Conservation (phyloP, 2,888 invertebrate species). For the Yponomeuta plumbellus region DNA sequence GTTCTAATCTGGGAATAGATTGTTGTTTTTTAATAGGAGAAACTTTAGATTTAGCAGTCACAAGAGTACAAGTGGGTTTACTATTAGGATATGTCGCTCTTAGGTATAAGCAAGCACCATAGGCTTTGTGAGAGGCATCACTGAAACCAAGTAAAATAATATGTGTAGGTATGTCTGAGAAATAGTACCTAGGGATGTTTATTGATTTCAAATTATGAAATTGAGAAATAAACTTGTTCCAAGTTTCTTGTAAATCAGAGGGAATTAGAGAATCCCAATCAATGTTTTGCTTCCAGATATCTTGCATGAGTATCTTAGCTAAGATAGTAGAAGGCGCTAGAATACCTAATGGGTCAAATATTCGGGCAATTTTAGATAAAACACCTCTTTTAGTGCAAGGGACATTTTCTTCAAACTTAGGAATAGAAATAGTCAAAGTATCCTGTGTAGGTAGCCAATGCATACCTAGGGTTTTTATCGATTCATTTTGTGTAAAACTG, state of each 20-base stretch:
- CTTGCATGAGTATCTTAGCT: too few species aligned
- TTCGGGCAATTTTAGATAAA: too few species aligned
- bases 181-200: not conserved
- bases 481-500: not conserved
- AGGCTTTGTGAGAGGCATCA: conserved; percentile 17
- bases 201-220: too few species aligned
- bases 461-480: not conserved
- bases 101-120: conserved; percentile 20
- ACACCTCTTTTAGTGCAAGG: not conserved
- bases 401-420: too few species aligned
- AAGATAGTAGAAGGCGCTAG: too few species aligned
- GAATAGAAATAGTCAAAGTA: too few species aligned
- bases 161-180: conserved; percentile 17
- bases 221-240: too few species aligned
- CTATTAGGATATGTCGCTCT: conserved; percentile 13
- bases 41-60: conserved; percentile 18
- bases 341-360: too few species aligned
- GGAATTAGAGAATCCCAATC: conserved; percentile 12
- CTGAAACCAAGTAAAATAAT: conserved; percentile 18
- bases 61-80: conserved; percentile 8
- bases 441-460: not conserved
- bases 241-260: not conserved
- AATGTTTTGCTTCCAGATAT: not conserved
- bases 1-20: conserved; percentile 17
- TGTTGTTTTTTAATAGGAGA: conserved; percentile 15